Conservation (phyloP, 1,140 invertebrate species). For the Trichogramma pretiosum region DNA sequence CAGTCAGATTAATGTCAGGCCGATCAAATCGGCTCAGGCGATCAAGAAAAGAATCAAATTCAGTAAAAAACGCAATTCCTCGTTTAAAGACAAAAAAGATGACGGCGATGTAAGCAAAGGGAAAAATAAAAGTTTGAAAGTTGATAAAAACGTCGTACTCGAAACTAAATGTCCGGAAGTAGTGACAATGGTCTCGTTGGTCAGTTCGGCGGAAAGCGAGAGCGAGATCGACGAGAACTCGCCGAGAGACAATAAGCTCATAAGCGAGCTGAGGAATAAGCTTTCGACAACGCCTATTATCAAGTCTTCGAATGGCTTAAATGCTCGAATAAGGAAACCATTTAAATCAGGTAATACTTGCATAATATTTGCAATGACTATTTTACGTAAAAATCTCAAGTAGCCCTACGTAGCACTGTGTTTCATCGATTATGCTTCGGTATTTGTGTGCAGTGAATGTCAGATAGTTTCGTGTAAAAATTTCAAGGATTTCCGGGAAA, state of each 20-base stretch:
- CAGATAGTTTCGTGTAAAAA: no score
- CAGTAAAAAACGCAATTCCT: slow-evolving; percentile 26
- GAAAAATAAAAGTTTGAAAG: slow-evolving; percentile 6
- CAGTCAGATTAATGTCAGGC: no score
- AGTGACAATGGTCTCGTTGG: slow-evolving; percentile 50
- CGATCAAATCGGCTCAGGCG: slow-evolving; percentile 34
- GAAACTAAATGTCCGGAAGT: slow-evolving; percentile 32
- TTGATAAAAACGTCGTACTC: slow-evolving; percentile 12
- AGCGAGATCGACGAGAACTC: slow-evolving; percentile 39
- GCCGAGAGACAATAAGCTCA: slow-evolving; percentile 35
- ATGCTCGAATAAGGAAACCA: slow-evolving; percentile 33
- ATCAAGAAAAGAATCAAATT: slow-evolving; percentile 33
- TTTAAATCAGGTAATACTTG: slow-evolving; percentile 44
- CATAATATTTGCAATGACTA: no score
- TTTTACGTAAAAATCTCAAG: no score
- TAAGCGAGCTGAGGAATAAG: slow-evolving; percentile 36
- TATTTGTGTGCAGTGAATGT: no score
- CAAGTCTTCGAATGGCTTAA: slow-evolving; percentile 29
- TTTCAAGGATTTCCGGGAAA: no score
- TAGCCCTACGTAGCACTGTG: no score
- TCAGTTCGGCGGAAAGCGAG: slow-evolving; percentile 49
- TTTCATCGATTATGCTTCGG: not conserved
- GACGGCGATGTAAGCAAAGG: slow-evolving; percentile 10
- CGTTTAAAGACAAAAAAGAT: slow-evolving; percentile 19
- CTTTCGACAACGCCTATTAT: slow-evolving; percentile 40